These are phyloP conservation scores for Drosophila repletoides DNA, from an alignment of 1,140 invertebrate genomes.

Conservation along the genomic window DNA sequence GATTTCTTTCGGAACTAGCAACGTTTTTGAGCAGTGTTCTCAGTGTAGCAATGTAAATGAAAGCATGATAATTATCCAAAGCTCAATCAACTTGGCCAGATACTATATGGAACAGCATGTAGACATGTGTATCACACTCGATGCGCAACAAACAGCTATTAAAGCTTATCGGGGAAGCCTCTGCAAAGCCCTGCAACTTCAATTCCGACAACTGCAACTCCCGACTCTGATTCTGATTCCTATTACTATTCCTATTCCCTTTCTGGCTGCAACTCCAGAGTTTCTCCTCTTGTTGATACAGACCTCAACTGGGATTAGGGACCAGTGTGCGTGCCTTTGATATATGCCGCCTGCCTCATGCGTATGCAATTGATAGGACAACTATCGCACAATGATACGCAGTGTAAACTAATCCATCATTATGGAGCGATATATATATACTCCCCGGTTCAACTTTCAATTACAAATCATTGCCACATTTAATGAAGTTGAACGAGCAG, in stretches of 20 bases:
- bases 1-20: no score
- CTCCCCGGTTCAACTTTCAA: constrained; percentile 3
- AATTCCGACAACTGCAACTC: constrained; percentile 9
- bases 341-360: constrained; percentile 51
- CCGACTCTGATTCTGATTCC: neutral
- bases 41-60: constrained; percentile 12
- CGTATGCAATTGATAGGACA: constrained; percentile 29
- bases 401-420: constrained; percentile 44
- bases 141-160: constrained; percentile 59
- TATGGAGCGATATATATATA: neutral
- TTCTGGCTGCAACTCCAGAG: no score
- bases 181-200: constrained; percentile 34
- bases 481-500: neutral
- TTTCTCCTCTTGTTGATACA: constrained; percentile 55
- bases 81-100: neutral
- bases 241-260: neutral
- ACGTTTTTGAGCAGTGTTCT: constrained; percentile 6
- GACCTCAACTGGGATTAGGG: constrained; percentile 75
- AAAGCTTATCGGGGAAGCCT: constrained; percentile 65
- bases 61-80: constrained; percentile 1
- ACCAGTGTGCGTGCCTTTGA: constrained; percentile 60
- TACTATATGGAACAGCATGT: neutral
- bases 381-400: constrained; percentile 12
- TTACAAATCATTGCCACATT: constrained; percentile 17
- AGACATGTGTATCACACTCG: constrained; percentile 33